Percentiles rank a stretch among this genome's conserved stretches.
These are phyloP conservation scores for Acanthopagrus latus DNA, from an alignment of 2,797 vertebrate species.

Conservation along the genomic window DNA sequence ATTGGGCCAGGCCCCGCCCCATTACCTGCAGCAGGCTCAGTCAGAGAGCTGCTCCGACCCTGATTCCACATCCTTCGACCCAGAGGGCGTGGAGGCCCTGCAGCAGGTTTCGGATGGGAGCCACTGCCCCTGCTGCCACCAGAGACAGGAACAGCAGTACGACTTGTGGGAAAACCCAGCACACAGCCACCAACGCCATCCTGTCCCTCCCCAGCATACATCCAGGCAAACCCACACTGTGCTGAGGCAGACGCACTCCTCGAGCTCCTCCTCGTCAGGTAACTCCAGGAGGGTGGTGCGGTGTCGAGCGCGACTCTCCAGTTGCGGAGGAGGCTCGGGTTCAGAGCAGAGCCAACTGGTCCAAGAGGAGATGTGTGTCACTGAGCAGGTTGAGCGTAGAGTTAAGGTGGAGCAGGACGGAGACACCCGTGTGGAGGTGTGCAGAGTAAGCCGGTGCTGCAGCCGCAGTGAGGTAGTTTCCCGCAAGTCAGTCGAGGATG, in stretches of 20 bases:
- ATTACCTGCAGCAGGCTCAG: constrained; percentile 80
- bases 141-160: constrained; percentile 77
- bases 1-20: constrained; percentile 67
- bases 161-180: constrained; percentile 93
- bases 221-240: constrained; percentile 55
- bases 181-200: constrained; percentile 66
- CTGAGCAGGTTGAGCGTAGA: constrained; percentile 74
- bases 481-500: constrained; percentile 63
- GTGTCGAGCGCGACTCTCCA: constrained; percentile 62
- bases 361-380: constrained; percentile 76
- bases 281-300: constrained; percentile 77
- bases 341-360: constrained; percentile 69
- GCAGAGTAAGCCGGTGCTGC: constrained; percentile 81
- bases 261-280: constrained; percentile 83
- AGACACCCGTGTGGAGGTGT: constrained; percentile 77
- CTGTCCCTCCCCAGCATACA: constrained; percentile 55
- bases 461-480: constrained; percentile 82
- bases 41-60: constrained; percentile 85
- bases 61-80: constrained; percentile 83
- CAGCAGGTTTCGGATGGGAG: constrained; percentile 69
- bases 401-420: constrained; percentile 76
- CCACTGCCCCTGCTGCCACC: constrained; percentile 82
- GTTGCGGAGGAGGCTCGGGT: constrained; percentile 33
- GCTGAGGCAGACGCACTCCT: constrained; percentile 79
- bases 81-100: constrained; percentile 79